Evolutionary conservation across 2,888 invertebrate species (phyloP), one percentile per base, ranked within the genome.

Genomic region (Idaea straminata): DNA sequence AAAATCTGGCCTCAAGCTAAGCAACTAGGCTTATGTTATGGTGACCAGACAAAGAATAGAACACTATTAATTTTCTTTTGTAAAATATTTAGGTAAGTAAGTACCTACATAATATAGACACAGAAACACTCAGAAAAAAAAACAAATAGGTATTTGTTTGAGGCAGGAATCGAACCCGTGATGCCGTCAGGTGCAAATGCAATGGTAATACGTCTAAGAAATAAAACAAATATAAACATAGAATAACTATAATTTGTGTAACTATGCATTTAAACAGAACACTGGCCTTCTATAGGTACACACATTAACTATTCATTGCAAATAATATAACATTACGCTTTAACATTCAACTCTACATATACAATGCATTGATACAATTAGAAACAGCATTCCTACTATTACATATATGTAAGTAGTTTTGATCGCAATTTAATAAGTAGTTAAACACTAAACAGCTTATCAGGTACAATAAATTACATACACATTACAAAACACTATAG

Each of bases 251-350:
- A 72, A 68, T 73, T 70, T 61, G 61, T 73, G 61, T 63, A 69
- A 67, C 66, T 70, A 69, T 62, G 64, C 62, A 63, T 16, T 38
- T 66, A 64, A 58, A 67, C 69, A 73, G 72, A 77, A 79, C 74
- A 76, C 75, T 77, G 77, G 77, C 78, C 75, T 69, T 62, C 35
- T 66, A 67, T 66, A 61, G 16, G 25, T 57, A 15, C n/a, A 47
- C 47, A 47, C 47, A 47, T 47, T 47, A 47, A 47, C 47, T 47
- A 47, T 47, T 7, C 47, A 47, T 13, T 47, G 47, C 47, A 47
- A 47, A 47, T 47, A 10, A 47, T 47, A 47, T 47, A 13, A 36
- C 10, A 13, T 47, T 7, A 47, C 62, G 63, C 60, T 57, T 65
- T 59, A 62, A 65, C 64, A 64, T 59, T 63, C 13, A 62, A 36